A percentile compares a stretch with the other conserved stretches of the same genome.
Conservation (phyloP, 2,113 vertebrate genomes). For the Urocitellus parryii region DNA sequence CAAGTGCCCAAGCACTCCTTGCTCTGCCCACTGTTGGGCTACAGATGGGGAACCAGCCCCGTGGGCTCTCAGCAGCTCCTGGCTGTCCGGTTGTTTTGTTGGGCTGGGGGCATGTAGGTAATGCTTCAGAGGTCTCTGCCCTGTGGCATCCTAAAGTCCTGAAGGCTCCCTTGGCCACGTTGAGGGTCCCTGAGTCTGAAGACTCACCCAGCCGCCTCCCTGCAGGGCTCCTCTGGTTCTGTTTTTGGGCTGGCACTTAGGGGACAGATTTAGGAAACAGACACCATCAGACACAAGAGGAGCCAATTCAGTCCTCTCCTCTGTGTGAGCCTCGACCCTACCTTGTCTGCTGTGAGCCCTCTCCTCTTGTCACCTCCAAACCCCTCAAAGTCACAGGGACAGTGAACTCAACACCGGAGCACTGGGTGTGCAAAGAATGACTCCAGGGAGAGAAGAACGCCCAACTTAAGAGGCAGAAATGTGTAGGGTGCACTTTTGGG, state of each 20-base stretch:
- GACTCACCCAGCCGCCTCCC: background rate
- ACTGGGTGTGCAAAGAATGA: background rate
- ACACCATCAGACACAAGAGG: background rate
- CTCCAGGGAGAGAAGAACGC: background rate
- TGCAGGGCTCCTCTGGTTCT: background rate
- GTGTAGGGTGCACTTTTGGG: background rate
- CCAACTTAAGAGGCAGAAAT: background rate
- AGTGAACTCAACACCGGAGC: background rate
- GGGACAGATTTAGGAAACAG: background rate
- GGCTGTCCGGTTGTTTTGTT: background rate
- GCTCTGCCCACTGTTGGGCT: background rate
- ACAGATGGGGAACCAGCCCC: background rate
- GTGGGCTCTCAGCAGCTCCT: background rate
- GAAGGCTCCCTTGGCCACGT: background rate
- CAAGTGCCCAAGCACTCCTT: background rate
- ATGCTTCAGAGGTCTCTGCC: background rate
- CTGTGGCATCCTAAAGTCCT: background rate
- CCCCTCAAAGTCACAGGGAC: background rate
- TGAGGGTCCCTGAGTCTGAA: background rate
- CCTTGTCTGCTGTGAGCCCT: background rate
- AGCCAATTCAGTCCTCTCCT: background rate
- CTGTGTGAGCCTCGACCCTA: background rate
- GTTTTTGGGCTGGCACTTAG: background rate
- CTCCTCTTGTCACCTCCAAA: background rate
- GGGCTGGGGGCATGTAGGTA: background rate